Base-by-base conservation (phyloP, 2,888 invertebrate species). In the Trichogramma evanescens region DNA sequence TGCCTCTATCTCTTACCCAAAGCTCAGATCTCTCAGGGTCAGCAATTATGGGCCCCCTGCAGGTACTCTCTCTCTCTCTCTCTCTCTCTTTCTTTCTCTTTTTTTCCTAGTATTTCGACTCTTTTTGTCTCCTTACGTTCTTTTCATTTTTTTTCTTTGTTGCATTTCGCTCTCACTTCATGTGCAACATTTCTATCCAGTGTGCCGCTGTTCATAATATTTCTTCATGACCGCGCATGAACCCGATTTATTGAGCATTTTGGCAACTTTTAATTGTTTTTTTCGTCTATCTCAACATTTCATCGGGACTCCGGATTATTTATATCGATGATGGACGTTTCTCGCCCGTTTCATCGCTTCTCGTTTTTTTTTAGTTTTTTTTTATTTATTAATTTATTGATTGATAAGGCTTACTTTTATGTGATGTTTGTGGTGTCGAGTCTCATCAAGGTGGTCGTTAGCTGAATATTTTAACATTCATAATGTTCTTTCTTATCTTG, bases 31-130 rank as follows among this genome's bases (percentile, higher is more conserved):
- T 74, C 61, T 75, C 75, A 76, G 75, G 74, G 74, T 74, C 76
- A 73, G 77, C 77, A 77, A 77, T 77, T 77, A 77, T 76, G 76
- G 75, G 73, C 73, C 76, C 73, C 76, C 72, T 13, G 74, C 72
- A 67, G 76, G 71, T 41, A 62, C 50, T 54, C 51, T 57, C 60
- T 44, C 51, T 51, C 56, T 55, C 51, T 49, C 26, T 10, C 6
- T 8, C 8, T 10, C n/a, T 44, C 51, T 51, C 56, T 55, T 52
- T 49, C 26, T 10, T 8, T 8, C 8, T 10, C n/a, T 13, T 44
- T 49, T 10, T 54, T 13, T 58, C 13, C 39, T 10, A 52, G n/a
- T 56, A 10, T 13, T 10, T 8, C 42, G 42, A n/a, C 38, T 56
- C 54, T 9, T 54, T 9, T 45, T 45, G 40, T 41, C 39, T 46